These are phyloP conservation scores for Druon quercuslanigerum DNA, from an alignment of 1,140 invertebrate species.

Conservation along the genomic window DNA sequence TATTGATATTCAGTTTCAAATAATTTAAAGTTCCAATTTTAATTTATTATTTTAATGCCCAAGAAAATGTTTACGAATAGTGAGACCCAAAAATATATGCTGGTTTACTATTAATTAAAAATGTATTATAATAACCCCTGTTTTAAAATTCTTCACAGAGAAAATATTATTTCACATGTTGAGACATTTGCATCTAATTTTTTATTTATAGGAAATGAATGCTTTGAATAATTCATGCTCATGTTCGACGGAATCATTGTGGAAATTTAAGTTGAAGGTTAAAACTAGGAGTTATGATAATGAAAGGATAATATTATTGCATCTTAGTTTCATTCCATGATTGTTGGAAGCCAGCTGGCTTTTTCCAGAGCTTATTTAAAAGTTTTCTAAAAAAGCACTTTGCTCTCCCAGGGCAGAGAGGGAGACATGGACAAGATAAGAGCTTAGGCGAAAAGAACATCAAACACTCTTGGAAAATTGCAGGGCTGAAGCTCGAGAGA, in stretches of 20 bases:
- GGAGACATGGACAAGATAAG: constrained; percentile 51
- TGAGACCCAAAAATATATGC: too few relatives aligned
- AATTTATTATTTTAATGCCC: too few relatives aligned
- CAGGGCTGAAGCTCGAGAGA: constrained; percentile 52
- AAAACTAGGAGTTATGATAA: background rate
- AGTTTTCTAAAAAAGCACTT: constrained; percentile 39
- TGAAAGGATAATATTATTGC: background rate
- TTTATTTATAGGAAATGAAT: background rate
- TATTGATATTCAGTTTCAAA: too few relatives aligned
- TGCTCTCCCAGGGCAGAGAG: constrained; percentile 36
- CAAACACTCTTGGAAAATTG: constrained; percentile 58
- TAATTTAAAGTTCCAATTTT: too few relatives aligned
- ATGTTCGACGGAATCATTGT: background rate
- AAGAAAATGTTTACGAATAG: too few relatives aligned
- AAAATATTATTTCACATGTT: too few relatives aligned
- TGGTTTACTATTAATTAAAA: too few relatives aligned
- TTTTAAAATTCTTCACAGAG: too few relatives aligned
- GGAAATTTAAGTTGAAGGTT: background rate
- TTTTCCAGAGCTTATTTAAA: background rate
- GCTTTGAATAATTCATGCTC: background rate
- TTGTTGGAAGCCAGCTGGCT: background rate
- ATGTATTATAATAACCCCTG: too few relatives aligned
- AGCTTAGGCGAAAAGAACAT: constrained; percentile 58
- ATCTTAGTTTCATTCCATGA: background rate
- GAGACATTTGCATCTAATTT: too few relatives aligned